Evolutionary conservation across 2,797 vertebrate genomes (phyloP).

Genomic region (Bryconaethiops microstoma): DNA sequence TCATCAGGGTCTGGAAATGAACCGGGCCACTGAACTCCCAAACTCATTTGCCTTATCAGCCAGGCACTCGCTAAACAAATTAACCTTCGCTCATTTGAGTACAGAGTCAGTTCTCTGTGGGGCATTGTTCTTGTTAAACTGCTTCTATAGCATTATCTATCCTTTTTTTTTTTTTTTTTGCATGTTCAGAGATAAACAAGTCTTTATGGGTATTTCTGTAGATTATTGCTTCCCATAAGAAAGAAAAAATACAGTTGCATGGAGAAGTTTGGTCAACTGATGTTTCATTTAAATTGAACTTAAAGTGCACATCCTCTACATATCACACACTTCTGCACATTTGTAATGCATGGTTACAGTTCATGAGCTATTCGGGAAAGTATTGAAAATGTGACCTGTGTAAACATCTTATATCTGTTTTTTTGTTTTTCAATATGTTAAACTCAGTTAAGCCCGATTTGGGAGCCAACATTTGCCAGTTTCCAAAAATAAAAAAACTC

Average conservation of each 20-base stretch:
- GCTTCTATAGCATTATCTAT: background rate
- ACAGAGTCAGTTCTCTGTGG: conserved; percentile 24
- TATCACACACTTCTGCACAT: too few relatives aligned
- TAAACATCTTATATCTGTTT: too few relatives aligned
- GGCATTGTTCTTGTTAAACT: conserved; percentile 9
- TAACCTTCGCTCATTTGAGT: conserved; percentile 67
- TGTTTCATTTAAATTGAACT: too few relatives aligned
- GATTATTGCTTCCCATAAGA: background rate
- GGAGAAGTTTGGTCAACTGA: too few relatives aligned
- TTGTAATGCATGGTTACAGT: too few relatives aligned
- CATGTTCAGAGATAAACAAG: conserved; percentile 8
- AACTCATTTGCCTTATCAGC: conserved; percentile 66
- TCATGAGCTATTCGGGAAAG: too few relatives aligned
- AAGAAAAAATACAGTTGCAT: background rate
- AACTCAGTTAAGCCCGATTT: too few relatives aligned
- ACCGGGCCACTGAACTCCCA: conserved; percentile 54
- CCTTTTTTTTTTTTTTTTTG: background rate
- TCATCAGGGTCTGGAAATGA: conserved; percentile 69
- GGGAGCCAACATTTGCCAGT: too few relatives aligned
- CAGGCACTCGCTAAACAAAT: conserved; percentile 54
- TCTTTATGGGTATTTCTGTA: background rate
- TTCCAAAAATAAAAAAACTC: too few relatives aligned
- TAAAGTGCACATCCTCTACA: too few relatives aligned
- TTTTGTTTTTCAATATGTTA: too few relatives aligned
- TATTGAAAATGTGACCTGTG: too few relatives aligned